phyloP scores from a whole-genome alignment of 1,140 invertebrate species.

The Homalodisca vitripennis region DNA sequence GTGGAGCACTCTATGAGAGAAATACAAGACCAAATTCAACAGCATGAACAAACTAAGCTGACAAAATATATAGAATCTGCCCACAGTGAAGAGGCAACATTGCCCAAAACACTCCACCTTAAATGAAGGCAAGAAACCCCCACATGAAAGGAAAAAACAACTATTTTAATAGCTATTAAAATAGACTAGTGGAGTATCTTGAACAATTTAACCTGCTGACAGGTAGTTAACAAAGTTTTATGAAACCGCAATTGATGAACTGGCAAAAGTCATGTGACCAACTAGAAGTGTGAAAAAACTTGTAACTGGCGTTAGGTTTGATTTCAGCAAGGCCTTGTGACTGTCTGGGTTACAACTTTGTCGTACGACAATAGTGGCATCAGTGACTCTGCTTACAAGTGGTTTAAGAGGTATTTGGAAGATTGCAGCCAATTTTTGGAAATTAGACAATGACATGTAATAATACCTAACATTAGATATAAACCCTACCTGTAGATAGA shows the following conservation, averaged over 20 bases:
- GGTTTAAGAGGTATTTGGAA: neutral
- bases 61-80: neutral
- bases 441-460: neutral
- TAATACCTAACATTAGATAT: neutral
- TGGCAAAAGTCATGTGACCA: neutral
- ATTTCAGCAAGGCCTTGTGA: neutral
- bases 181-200: neutral
- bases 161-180: too few species aligned
- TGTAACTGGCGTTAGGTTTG: neutral
- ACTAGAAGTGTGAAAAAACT: neutral
- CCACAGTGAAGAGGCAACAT: neutral
- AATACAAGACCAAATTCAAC: too few species aligned
- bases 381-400: neutral
- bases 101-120: too few species aligned
- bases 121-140: too few species aligned
- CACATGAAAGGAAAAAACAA: too few species aligned
- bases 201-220: neutral
- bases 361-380: neutral
- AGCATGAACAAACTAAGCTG: neutral
- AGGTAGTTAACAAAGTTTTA: neutral
- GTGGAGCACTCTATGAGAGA: too few species aligned
- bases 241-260: neutral
- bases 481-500: neutral
- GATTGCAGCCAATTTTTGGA: neutral
- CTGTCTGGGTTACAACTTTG: neutral